These are phyloP conservation scores for Pseudolycoriella hygida DNA, from an alignment of 2,888 invertebrate genomes.

Conservation along the genomic window DNA sequence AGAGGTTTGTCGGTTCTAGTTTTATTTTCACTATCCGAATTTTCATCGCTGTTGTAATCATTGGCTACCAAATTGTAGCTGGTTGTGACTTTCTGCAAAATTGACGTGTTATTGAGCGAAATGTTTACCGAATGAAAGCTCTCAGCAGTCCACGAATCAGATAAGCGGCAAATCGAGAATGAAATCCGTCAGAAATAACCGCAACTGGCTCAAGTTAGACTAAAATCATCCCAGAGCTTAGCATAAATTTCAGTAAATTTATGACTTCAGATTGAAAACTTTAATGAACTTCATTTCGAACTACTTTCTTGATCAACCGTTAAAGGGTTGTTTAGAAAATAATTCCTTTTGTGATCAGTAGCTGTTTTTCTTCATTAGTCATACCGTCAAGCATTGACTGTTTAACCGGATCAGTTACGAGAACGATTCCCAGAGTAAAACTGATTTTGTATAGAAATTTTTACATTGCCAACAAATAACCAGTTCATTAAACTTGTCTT, in stretches of 20 bases:
- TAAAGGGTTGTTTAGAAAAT: too few species aligned
- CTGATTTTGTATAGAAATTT: too few species aligned
- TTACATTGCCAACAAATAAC: too few species aligned
- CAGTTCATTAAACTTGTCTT: too few species aligned
- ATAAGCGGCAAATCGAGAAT: neutral
- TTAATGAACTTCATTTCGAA: neutral
- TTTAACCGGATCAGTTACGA: too few species aligned
- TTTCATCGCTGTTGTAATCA: conserved; percentile 8
- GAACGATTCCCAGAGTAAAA: too few species aligned
- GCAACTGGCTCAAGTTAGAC: conserved; percentile 1
- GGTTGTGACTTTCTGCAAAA: neutral
- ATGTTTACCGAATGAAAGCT: neutral
- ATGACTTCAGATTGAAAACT: conserved; percentile 13
- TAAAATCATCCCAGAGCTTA: neutral
- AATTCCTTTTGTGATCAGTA: too few species aligned
- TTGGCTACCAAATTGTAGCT: conserved; percentile 11
- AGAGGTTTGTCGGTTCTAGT: neutral
- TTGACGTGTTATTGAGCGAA: too few species aligned
- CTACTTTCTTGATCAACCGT: too few species aligned
- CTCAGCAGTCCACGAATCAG: conserved; percentile 5
- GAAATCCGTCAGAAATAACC: neutral
- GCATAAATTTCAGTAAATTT: neutral
- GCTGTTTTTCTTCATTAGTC: too few species aligned
- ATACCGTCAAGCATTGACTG: too few species aligned
- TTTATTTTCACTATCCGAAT: conserved; percentile 8